These are phyloP conservation scores for Saxidomus purpurata DNA, from an alignment of 1,140 invertebrate species.

Conservation along the genomic window DNA sequence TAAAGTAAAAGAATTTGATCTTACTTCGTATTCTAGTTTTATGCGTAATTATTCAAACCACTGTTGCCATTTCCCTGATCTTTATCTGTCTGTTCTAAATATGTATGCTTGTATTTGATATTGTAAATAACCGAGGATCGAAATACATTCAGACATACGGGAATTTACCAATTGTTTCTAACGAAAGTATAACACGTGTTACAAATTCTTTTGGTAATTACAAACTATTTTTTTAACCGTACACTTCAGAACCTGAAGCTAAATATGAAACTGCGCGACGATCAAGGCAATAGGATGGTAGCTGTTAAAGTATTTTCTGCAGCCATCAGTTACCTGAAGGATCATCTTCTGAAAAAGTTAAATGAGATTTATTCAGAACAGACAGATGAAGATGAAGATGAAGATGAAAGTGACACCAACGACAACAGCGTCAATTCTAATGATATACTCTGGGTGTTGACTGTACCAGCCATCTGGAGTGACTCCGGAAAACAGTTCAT, in stretches of 20 bases:
- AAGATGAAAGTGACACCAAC: not conserved
- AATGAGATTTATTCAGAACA: not conserved
- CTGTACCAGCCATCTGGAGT: not conserved
- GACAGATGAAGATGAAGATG: not conserved
- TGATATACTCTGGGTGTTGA: not conserved
- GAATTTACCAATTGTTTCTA: no score
- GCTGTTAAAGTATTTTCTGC: conserved; percentile 1
- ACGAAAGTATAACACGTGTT: no score
- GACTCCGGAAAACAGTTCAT: not conserved
- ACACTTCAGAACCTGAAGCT: not conserved
- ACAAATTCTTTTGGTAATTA: no score
- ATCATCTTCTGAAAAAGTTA: not conserved
- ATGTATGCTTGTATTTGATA: no score
- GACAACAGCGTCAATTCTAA: not conserved
- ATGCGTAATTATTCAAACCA: no score
- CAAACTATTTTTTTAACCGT: no score
- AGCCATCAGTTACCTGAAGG: not conserved
- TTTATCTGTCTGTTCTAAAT: no score
- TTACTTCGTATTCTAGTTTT: no score
- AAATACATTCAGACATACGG: no score
- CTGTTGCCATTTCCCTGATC: no score
- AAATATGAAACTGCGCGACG: not conserved
- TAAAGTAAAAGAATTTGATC: no score
- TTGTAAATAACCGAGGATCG: no score
- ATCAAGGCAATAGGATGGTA: not conserved